These are phyloP conservation scores for Geophilus truncorum DNA, from an alignment of 2,888 invertebrate genomes.

Conservation along the genomic window DNA sequence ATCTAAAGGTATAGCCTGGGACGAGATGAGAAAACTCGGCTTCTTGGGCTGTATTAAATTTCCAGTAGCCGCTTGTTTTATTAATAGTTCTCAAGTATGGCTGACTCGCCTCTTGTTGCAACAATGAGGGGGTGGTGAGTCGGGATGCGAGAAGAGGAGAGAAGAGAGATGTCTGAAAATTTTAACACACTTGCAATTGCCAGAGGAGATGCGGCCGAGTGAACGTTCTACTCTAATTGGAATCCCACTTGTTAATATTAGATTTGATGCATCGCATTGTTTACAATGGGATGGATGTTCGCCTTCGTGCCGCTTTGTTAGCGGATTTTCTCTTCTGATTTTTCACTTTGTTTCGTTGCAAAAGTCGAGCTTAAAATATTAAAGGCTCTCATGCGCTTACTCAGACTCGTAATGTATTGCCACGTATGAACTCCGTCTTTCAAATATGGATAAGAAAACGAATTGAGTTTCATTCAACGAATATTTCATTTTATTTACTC, in stretches of 20 bases:
- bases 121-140: too few species aligned
- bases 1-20: background rate
- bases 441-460: background rate
- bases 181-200: constrained; percentile 7
- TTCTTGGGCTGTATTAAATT: background rate
- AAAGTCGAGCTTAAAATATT: constrained; percentile 8
- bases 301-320: constrained; percentile 2
- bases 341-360: background rate
- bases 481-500: background rate
- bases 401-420: background rate
- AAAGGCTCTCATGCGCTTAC: background rate
- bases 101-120: background rate
- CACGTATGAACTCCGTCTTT: background rate
- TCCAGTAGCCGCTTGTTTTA: background rate
- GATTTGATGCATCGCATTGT: constrained; percentile 12
- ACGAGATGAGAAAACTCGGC: background rate
- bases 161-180: background rate
- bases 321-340: background rate
- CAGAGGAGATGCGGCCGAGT: background rate
- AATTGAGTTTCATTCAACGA: background rate
- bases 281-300: background rate
- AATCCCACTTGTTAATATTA: constrained; percentile 18
- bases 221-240: background rate
- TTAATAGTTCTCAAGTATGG: background rate
- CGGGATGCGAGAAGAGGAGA: too few species aligned